Base-by-base conservation (phyloP, 37 sponge, comb jelly and placozoan species). In the Cladorhizidae sp. region DNA sequence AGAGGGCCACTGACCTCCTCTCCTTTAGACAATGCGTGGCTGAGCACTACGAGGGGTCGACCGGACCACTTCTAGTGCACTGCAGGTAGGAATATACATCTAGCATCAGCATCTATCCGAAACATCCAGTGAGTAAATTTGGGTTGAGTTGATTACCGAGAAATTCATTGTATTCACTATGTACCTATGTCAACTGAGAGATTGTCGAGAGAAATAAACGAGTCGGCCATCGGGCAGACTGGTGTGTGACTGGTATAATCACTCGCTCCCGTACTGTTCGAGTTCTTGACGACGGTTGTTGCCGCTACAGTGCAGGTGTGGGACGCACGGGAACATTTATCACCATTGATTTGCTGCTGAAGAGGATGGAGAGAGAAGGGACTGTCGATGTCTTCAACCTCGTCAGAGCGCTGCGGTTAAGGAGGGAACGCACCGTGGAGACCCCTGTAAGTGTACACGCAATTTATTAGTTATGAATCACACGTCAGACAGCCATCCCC, bases 41-140 rank as follows among this genome's bases (percentile, higher is more conserved):
- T 2, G 20, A 58, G 18, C 26, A 58, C 26, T 25, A 58, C 14
- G 59, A 9, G 6, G 26, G 26, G 26, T 9, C 26, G 3, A 18
- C 59, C 14, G 59, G 59, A 58, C 59, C 59, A 18, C 59, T 58
- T 25, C 59, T 58, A 58, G 59, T 58, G 26, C 59, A 58, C 26
- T 58, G 59, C 59, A 58, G 59, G 59, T 58, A 5, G 8, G 26
- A 26, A 58, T 21, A 52, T 52, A 52, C 11, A 18, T 18, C 54
- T 52, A 52, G 15, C 11, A 52, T 52, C 54, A 52, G 11, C n/a
- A n/a, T n/a, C n/a, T n/a, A n/a, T n/a, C n/a, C n/a, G n/a, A n/a
- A n/a, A n/a, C n/a, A n/a, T n/a, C 11, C 15, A 52, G 15, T 52
- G n/a, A n/a, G n/a, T n/a, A n/a, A n/a, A n/a, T n/a, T n/a, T n/a